A percentile compares a stretch with the other conserved stretches of the same genome.
These are phyloP conservation scores for Glaucopsyche alexis DNA, from an alignment of 2,888 invertebrate genomes.

Conservation along the genomic window DNA sequence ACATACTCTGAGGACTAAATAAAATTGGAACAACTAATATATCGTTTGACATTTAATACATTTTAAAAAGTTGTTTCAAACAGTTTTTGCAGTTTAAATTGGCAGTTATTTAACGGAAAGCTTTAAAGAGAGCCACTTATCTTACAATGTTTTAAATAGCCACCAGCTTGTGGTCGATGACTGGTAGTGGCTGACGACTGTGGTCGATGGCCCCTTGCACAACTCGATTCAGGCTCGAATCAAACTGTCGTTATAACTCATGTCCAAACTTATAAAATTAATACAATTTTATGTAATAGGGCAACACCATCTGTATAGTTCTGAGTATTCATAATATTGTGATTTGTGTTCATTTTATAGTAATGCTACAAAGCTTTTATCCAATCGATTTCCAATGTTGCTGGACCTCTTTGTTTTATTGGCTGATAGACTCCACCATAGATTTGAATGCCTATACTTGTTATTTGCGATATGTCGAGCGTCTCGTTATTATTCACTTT, in stretches of 20 bases:
- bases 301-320: neutral
- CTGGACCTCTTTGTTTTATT: slow-evolving; percentile 82
- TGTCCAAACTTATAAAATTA: too few relatives aligned
- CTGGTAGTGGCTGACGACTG: neutral
- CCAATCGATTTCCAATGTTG: slow-evolving; percentile 82
- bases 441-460: slow-evolving; percentile 82
- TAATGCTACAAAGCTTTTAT: slow-evolving; percentile 63
- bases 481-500: slow-evolving; percentile 77
- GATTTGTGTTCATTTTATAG: neutral
- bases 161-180: neutral
- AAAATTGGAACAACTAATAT: neutral
- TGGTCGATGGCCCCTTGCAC: neutral
- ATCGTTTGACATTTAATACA: neutral
- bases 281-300: too few relatives aligned
- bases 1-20: neutral
- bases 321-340: neutral
- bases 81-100: neutral
- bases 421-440: slow-evolving; percentile 83
- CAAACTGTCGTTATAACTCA: too few relatives aligned
- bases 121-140: neutral
- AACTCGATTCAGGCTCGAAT: too few relatives aligned
- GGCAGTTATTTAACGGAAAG: neutral
- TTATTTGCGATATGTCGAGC: slow-evolving; percentile 78
- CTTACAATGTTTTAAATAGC: neutral
- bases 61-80: neutral